Evolutionary conservation across 2,888 invertebrate species (phyloP), one percentile per base, ranked within the genome.

Genomic region (Aspidapion aeneum): DNA sequence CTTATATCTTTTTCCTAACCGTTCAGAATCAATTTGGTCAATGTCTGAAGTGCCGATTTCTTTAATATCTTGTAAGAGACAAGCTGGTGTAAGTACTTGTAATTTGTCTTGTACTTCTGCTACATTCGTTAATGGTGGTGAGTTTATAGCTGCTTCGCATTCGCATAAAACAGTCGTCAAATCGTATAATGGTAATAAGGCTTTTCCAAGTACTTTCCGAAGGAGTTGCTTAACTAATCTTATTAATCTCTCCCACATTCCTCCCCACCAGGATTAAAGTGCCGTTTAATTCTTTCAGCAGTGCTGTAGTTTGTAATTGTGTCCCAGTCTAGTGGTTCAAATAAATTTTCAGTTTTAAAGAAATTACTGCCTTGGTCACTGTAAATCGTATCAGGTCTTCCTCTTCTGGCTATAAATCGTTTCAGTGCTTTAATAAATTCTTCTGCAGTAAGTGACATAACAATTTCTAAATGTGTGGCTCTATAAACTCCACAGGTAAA

Each of bases 201-300:
- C n/a, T 35, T 35, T 35, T 7, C 79, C 77, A 1, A 81, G 64
- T 3, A 75, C 69, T 58, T 73, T 71, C 12, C 74, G 62, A 18
- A 81, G 61, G 7, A 79, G 58, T 12, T 64, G 62, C 66, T 82
- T 82, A 3, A 80, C 35, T 2, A 76, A 57, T 9, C 75, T 71
- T 9, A 80, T 71, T 2, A 81, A 64, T 18, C 79, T 68, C 68
- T 81, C 80, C 73, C 77, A 82, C 68, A 75, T 77, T 51, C 81
- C 80, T 57, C 80, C 79, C 78, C n/a, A n/a, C n/a, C 77, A 77
- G 77, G 75, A 58, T 76, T 80, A 64, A 80, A 80, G 12, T 66
- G 65, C 75, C 76, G 74, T 18, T 55, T 49, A 48, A 76, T 74
- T 21, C 67, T 50, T 18, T 69, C 58, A 1, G 67, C 58, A 1